A percentile compares a stretch with the other conserved stretches of the same genome.
Conservation (phyloP, 1,140 invertebrate genomes). For the Aplysia californica region DNA sequence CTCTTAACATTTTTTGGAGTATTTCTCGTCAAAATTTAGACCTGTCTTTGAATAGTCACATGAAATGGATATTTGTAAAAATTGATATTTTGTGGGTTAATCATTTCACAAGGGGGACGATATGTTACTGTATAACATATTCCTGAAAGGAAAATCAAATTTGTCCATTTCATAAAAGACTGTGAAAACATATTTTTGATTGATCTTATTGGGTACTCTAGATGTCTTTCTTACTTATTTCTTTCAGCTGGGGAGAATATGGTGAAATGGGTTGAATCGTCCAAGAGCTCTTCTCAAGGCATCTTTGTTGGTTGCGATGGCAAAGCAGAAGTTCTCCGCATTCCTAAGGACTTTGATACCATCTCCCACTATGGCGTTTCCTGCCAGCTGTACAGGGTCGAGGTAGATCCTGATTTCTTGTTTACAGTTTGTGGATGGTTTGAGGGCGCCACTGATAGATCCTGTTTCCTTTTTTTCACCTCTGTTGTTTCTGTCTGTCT, state of each 20-base stretch:
- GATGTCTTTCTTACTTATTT: neutral
- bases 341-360: constrained; percentile 80
- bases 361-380: constrained; percentile 73
- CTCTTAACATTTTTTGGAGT: too few species aligned
- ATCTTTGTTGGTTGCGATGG: constrained; percentile 84
- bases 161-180: too few species aligned
- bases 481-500: neutral
- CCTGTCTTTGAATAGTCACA: too few species aligned
- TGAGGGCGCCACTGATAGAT: neutral
- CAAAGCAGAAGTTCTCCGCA: constrained; percentile 78
- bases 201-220: too few species aligned
- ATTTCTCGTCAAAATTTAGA: neutral
- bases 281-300: constrained; percentile 86
- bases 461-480: neutral
- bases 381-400: constrained; percentile 73
- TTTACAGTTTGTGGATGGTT: neutral
- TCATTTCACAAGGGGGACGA: too few species aligned
- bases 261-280: constrained; percentile 84
- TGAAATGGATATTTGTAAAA: too few species aligned
- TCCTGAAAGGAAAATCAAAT: too few species aligned
- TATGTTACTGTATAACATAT: too few species aligned
- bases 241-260: constrained; percentile 79
- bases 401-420: constrained; percentile 71
- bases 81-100: too few species aligned
- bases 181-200: too few species aligned